A percentile compares a stretch with the other conserved stretches of the same genome.
Evolutionary conservation across 2,888 invertebrate species (phyloP).

Genomic region (Seladonia tumulorum): DNA sequence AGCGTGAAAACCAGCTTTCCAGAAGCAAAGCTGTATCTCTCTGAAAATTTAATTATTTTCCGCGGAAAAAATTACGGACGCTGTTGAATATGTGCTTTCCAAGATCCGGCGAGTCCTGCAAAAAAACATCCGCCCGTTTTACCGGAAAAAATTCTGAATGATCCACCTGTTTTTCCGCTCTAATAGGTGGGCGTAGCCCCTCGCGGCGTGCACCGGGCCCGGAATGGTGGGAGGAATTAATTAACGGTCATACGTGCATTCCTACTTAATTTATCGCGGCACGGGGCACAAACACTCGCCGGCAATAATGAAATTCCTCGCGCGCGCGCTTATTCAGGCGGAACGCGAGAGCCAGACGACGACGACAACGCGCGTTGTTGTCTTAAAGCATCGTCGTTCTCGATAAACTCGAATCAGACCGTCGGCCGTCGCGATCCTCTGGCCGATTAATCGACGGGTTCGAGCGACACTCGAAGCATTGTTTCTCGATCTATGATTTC

Average conservation of each 20-base stretch:
- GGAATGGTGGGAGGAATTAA: conserved; percentile 27
- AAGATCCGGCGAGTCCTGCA: neutral
- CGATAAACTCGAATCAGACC: conserved; percentile 12
- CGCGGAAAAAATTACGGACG: neutral
- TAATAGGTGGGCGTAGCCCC: conserved; percentile 4
- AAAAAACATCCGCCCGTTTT: neutral
- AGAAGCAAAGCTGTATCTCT: neutral
- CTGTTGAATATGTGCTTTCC: neutral
- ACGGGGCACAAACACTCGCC: conserved; percentile 11
- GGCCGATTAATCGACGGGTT: neutral
- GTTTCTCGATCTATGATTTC: conserved; percentile 33
- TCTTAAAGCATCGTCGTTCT: conserved; percentile 14
- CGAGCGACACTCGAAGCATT: conserved; percentile 4
- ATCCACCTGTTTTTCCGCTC: neutral
- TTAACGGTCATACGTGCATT: conserved; percentile 33
- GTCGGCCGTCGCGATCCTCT: neutral
- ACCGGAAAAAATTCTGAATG: neutral
- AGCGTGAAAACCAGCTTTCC: neutral
- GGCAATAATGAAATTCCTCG: conserved; percentile 51
- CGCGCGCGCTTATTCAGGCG: conserved; percentile 11
- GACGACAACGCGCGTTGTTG: neutral
- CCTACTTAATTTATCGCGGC: conserved; percentile 38
- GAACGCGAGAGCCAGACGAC: neutral
- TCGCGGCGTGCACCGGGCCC: neutral
- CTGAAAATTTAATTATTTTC: neutral